These are phyloP conservation scores for Drosophila tsacasi DNA, from an alignment of 1,140 invertebrate genomes.

Conservation along the genomic window DNA sequence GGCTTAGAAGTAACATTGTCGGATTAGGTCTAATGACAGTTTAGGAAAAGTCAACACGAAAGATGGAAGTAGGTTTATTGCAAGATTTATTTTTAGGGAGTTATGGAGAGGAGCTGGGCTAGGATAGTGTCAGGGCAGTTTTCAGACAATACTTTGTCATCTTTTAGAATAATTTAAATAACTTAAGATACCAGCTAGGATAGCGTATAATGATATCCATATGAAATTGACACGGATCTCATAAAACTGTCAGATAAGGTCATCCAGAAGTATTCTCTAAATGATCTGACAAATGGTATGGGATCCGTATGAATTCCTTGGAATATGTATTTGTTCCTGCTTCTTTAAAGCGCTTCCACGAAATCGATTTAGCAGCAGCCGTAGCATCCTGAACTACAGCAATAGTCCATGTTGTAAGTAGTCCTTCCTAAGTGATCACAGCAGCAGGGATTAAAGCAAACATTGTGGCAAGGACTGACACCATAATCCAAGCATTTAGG, in stretches of 20 bases:
- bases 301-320: neutral
- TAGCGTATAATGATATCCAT: neutral
- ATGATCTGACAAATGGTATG: slow-evolving; percentile 9
- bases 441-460: neutral
- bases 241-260: slow-evolving; percentile 5
- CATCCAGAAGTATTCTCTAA: neutral
- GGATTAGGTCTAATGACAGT: slow-evolving; percentile 14
- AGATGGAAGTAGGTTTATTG: neutral
- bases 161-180: neutral
- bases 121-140: neutral
- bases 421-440: slow-evolving; percentile 4
- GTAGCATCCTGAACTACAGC: neutral
- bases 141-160: neutral
- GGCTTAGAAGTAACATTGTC: slow-evolving; percentile 27
- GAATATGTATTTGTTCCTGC: neutral
- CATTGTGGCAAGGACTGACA: neutral
- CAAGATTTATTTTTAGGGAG: neutral
- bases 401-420: slow-evolving; percentile 22
- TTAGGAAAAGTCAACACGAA: slow-evolving; percentile 18
- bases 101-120: neutral
- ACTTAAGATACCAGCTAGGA: neutral
- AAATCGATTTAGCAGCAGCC: neutral
- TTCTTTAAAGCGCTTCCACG: too few species aligned
- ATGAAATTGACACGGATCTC: neutral
- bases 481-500: neutral